These are phyloP conservation scores for Octonoba sinensis DNA, from an alignment of 2,888 invertebrate species.

Conservation along the genomic window DNA sequence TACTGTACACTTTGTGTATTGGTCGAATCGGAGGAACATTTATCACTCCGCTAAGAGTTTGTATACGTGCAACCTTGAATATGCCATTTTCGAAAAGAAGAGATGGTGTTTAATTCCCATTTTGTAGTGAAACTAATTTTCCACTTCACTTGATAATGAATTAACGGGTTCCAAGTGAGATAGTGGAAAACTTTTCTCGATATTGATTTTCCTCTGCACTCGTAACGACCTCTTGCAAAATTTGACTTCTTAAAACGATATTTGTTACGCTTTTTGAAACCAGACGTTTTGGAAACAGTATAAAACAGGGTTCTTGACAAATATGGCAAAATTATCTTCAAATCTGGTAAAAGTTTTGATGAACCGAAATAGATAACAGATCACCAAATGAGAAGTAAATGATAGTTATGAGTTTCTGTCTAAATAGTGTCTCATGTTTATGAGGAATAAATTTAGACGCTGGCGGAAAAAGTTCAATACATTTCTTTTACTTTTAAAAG, in stretches of 20 bases:
- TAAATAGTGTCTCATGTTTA: too few species aligned
- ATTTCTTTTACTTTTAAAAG: too few species aligned
- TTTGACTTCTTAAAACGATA: conserved; percentile 11
- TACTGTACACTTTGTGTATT: conserved; percentile 20
- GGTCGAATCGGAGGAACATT: conserved; percentile 28
- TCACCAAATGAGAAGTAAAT: too few species aligned
- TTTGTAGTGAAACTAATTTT: conserved; percentile 63
- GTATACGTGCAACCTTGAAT: conserved; percentile 3
- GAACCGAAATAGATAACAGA: too few species aligned
- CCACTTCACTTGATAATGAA: conserved; percentile 64
- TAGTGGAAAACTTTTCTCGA: conserved; percentile 61
- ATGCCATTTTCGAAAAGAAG: conserved; percentile 36
- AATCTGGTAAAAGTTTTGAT: too few species aligned
- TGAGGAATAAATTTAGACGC: too few species aligned
- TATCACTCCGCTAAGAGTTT: conserved; percentile 41
- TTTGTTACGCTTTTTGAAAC: conserved; percentile 7
- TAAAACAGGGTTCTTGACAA: neutral
- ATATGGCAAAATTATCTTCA: neutral
- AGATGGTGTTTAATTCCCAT: conserved; percentile 54
- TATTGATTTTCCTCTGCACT: conserved; percentile 57
- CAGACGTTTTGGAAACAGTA: too few species aligned
- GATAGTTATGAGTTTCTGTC: too few species aligned
- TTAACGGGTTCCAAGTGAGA: conserved; percentile 48
- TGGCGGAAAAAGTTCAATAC: too few species aligned
- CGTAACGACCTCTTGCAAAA: conserved; percentile 14